Conservation (phyloP, 2,797 vertebrate species). For the Cirrhinus mrigala region DNA sequence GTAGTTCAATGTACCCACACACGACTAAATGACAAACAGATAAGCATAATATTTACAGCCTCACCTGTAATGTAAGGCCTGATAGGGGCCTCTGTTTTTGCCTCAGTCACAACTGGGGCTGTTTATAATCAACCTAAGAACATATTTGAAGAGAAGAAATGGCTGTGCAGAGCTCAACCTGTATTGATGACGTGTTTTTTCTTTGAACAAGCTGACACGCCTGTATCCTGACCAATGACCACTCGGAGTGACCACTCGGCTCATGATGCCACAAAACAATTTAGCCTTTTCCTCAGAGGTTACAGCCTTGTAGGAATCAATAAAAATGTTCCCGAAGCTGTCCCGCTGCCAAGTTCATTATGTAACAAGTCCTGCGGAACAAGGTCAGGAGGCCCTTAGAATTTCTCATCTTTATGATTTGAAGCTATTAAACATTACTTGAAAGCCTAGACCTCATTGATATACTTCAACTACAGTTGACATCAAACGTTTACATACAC, state of each 20-base stretch:
- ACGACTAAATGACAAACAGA: background rate
- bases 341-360: background rate
- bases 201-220: constrained; percentile 52
- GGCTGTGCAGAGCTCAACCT: background rate
- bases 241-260: background rate
- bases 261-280: constrained; percentile 1
- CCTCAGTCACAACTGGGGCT: background rate
- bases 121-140: background rate
- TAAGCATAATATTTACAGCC: constrained; percentile 29
- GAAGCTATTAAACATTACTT: background rate
- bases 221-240: constrained; percentile 72
- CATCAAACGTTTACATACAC: too few species aligned
- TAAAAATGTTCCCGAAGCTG: constrained; percentile 50
- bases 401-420: background rate
- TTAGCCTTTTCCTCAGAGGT: constrained; percentile 34
- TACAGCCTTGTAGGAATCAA: constrained; percentile 53
- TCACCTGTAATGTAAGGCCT: background rate
- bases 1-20: background rate
- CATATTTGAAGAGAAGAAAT: background rate
- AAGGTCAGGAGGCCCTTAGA: background rate
- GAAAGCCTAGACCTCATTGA: background rate
- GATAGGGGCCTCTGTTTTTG: background rate
- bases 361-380: background rate
- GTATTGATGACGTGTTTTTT: background rate
- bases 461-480: too few species aligned